A percentile compares a stretch with the other conserved stretches of the same genome.
Evolutionary conservation across 2,113 vertebrate species (phyloP).

Genomic region (Ammodytes marinus): DNA sequence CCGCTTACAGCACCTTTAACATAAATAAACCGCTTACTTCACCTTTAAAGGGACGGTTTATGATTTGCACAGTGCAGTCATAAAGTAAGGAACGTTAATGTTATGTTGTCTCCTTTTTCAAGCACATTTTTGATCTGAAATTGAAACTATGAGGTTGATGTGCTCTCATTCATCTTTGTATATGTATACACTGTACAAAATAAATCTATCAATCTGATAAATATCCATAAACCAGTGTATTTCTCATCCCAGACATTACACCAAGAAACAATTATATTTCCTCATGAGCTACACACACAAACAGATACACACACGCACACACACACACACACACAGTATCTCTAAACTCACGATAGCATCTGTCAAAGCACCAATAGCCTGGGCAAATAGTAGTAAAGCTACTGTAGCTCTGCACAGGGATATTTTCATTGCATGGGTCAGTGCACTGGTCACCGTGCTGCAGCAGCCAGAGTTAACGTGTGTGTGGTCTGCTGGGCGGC

Average conservation of each 20-base stretch:
- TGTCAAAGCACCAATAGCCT: slow-evolving; percentile 26
- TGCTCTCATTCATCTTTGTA: not conserved
- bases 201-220: not conserved
- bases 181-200: not conserved
- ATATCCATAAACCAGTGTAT: not conserved
- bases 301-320: too few species aligned
- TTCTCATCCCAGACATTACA: not conserved
- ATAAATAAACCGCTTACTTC: too few species aligned
- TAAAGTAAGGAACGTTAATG: not conserved
- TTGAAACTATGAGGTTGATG: not conserved
- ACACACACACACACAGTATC: not conserved
- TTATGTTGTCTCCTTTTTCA: not conserved
- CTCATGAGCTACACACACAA: not conserved
- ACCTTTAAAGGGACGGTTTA: not conserved
- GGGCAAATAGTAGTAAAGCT: slow-evolving; percentile 37
- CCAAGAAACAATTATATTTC: not conserved
- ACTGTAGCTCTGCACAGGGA: slow-evolving; percentile 54
- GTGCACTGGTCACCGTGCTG: slow-evolving; percentile 51
- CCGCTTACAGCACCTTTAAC: too few species aligned
- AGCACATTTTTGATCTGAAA: not conserved
- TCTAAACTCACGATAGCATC: slow-evolving; percentile 36
- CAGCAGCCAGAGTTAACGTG: slow-evolving; percentile 30
- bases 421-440: slow-evolving; percentile 70
- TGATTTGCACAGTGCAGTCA: not conserved
- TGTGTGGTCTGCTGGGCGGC: slow-evolving; percentile 62